Evolutionary conservation across 2,888 invertebrate species (phyloP).

Genomic region (Rhagophthalmus giganteus): DNA sequence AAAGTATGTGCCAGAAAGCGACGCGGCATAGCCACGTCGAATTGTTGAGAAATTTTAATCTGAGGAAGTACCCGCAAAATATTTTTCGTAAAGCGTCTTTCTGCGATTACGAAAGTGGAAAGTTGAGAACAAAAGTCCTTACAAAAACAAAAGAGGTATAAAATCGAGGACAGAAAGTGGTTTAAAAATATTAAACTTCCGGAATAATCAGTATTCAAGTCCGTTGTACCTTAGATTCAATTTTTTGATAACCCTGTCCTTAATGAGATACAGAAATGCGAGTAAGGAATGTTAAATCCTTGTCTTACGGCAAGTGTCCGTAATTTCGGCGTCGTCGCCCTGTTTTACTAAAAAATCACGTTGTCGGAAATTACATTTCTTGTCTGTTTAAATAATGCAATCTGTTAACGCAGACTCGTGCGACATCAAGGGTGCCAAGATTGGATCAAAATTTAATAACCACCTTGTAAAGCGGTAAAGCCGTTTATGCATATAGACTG

Average conservation of each 20-base stretch:
- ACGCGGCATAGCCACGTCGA: too few relatives aligned
- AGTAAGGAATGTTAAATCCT: constrained; percentile 34
- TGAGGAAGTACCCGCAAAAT: too few relatives aligned
- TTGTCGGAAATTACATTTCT: constrained; percentile 47
- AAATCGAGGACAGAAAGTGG: constrained; percentile 4
- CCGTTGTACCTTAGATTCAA: constrained; percentile 31
- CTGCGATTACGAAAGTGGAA: not conserved
- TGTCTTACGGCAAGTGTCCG: constrained; percentile 31
- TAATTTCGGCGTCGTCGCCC: constrained; percentile 29
- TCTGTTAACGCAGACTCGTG: constrained; percentile 42
- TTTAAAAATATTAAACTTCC: constrained; percentile 31
- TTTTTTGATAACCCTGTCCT: constrained; percentile 31
- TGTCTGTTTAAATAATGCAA: constrained; percentile 43
- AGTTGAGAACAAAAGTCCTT: constrained; percentile 15
- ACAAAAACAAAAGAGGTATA: constrained; percentile 5
- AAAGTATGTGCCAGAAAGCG: too few relatives aligned
- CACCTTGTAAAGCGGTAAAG: constrained; percentile 43
- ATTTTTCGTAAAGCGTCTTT: too few relatives aligned
- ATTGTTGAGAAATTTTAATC: too few relatives aligned
- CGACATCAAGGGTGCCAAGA: constrained; percentile 42
- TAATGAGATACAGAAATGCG: constrained; percentile 32
- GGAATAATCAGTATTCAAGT: constrained; percentile 29
- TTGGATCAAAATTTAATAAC: constrained; percentile 48
- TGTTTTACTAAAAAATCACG: constrained; percentile 39
- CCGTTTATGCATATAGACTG: constrained; percentile 50